Percentiles rank a stretch among this genome's conserved stretches.
These are phyloP conservation scores for Xanthorhoe spadicearia DNA, from an alignment of 2,888 invertebrate species.

Conservation along the genomic window DNA sequence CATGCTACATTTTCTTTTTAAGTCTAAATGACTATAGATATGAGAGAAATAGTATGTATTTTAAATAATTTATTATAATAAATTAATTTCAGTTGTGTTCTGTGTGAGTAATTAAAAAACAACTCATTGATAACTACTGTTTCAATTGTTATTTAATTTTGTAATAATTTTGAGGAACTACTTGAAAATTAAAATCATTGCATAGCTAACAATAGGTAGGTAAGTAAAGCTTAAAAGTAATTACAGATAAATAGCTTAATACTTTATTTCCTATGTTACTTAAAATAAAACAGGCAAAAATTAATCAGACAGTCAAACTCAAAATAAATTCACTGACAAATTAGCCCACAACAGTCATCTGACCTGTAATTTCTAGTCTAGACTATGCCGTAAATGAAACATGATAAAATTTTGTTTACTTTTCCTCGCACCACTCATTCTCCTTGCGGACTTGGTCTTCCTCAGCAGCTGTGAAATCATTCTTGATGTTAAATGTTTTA, in stretches of 20 bases:
- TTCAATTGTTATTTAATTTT: not conserved
- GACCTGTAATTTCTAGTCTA: slow-evolving; percentile 6
- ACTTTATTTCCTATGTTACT: slow-evolving; percentile 3
- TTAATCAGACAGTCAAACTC: slow-evolving; percentile 9
- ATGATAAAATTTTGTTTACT: slow-evolving; percentile 71
- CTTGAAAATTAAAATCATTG: not conserved
- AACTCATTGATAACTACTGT: slow-evolving; percentile 11
- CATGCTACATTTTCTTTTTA: no score
- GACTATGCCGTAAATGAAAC: slow-evolving; percentile 2
- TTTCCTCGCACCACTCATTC: slow-evolving; percentile 97
- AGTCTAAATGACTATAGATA: no score
- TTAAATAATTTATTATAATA: no score
- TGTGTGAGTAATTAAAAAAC: slow-evolving; percentile 1
- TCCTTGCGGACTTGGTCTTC: slow-evolving; percentile 99
- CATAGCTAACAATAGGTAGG: not conserved
- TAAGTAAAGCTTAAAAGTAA: not conserved
- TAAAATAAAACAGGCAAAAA: slow-evolving; percentile 10
- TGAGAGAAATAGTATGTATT: no score
- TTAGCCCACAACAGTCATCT: slow-evolving; percentile 6
- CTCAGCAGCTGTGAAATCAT: slow-evolving; percentile 97
- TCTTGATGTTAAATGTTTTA: slow-evolving; percentile 98
- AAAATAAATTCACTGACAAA: slow-evolving; percentile 19
- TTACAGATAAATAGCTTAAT: slow-evolving; percentile 1
- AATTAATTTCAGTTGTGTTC: no score
- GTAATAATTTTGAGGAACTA: not conserved